Conservation (phyloP, 2,888 invertebrate genomes). For the Metallyticus violacea region DNA sequence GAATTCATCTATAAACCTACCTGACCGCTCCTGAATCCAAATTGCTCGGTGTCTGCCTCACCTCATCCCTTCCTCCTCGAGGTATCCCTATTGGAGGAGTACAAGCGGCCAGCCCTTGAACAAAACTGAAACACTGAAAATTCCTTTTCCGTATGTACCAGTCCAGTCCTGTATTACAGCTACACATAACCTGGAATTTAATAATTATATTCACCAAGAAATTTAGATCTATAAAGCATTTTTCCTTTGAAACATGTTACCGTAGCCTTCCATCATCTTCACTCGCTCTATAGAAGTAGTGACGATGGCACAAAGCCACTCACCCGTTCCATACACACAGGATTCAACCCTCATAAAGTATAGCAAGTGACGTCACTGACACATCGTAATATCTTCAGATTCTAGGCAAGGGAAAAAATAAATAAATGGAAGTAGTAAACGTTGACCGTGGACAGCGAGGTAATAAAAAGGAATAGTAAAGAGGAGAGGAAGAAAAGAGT, state of each 20-base stretch:
- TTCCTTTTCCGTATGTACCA: no score
- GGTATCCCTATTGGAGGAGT: no score
- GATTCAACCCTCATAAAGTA: not conserved
- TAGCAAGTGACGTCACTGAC: conserved; percentile 11
- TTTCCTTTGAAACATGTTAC: not conserved
- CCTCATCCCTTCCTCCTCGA: no score
- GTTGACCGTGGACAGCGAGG: conserved; percentile 14
- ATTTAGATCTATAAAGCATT: no score
- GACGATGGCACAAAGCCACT: not conserved
- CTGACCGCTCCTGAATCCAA: no score
- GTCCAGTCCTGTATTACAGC: no score
- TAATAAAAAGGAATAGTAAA: not conserved
- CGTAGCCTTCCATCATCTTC: not conserved
- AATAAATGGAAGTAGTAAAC: conserved; percentile 19
- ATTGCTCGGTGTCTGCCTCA: no score
- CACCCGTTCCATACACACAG: not conserved
- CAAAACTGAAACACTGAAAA: no score
- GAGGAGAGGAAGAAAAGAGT: conserved; percentile 14
- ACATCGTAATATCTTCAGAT: conserved; percentile 1
- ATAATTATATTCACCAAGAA: no score
- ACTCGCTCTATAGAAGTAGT: not conserved
- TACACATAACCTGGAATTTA: no score
- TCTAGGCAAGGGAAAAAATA: not conserved
- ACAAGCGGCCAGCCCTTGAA: no score
- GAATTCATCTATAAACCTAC: no score